Percentiles rank a stretch among this genome's conserved stretches.
Conservation (phyloP, 2,113 vertebrate genomes). For the Indri indri region DNA sequence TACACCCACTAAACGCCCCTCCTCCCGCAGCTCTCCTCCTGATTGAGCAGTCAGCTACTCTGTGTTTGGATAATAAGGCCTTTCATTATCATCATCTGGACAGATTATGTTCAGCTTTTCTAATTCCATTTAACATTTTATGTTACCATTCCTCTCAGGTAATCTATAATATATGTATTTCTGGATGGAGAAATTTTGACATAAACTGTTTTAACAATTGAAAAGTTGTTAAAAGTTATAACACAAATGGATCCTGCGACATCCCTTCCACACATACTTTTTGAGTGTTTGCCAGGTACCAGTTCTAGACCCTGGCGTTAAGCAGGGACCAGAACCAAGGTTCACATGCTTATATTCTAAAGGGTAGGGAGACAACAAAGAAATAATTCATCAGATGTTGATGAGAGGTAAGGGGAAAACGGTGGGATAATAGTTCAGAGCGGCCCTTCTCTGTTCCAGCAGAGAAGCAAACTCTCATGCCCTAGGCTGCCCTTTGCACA, state of each 20-base stretch:
- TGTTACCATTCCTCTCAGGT: background rate
- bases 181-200: slow-evolving; percentile 9
- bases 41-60: background rate
- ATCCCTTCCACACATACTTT: background rate
- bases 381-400: background rate
- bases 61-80: background rate
- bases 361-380: background rate
- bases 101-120: background rate
- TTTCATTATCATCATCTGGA: background rate
- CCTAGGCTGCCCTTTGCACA: background rate
- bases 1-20: background rate
- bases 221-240: background rate
- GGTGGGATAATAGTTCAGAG: background rate
- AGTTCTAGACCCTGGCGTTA: background rate
- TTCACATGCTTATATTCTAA: background rate
- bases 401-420: background rate
- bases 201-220: background rate
- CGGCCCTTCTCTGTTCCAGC: background rate
- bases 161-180: background rate
- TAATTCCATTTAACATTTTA: background rate
- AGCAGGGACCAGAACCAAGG: background rate
- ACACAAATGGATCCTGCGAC: background rate
- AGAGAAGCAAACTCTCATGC: background rate
- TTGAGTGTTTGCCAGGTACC: background rate
- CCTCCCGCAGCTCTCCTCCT: background rate